These are phyloP conservation scores for Ailuropoda melanoleuca DNA, from an alignment of 2,113 vertebrate genomes.

Conservation along the genomic window DNA sequence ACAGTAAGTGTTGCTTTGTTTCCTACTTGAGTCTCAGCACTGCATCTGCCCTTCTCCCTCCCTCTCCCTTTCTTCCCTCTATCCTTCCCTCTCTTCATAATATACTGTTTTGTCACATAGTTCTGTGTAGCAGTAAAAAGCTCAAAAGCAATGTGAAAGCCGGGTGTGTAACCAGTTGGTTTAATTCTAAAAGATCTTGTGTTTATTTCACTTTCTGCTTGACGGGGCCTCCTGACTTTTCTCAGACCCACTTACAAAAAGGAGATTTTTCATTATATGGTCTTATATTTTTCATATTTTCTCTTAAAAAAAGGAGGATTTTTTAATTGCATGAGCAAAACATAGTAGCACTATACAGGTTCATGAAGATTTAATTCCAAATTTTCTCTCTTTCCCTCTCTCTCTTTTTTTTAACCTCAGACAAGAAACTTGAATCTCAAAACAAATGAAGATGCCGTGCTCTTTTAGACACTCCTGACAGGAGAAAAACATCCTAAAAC, in stretches of 20 bases:
- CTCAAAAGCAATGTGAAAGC: not conserved
- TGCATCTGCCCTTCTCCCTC: not conserved
- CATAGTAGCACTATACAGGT: not conserved
- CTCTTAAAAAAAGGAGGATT: not conserved
- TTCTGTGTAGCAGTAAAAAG: not conserved
- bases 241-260: not conserved
- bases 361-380: not conserved
- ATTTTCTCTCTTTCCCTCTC: not conserved
- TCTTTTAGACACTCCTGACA: not conserved
- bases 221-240: not conserved
- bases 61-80: not conserved
- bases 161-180: not conserved
- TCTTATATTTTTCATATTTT: not conserved
- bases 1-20: not conserved
- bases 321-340: not conserved
- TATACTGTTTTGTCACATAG: not conserved
- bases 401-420: not conserved
- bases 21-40: not conserved
- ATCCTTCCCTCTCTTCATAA: not conserved
- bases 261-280: not conserved
- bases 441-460: not conserved
- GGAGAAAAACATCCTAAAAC: not conserved
- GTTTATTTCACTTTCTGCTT: not conserved
- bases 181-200: not conserved
- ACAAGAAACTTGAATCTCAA: conserved; percentile 15